Evolutionary conservation across 2,888 invertebrate species (phyloP).

Genomic region (Agriotes lineatus): DNA sequence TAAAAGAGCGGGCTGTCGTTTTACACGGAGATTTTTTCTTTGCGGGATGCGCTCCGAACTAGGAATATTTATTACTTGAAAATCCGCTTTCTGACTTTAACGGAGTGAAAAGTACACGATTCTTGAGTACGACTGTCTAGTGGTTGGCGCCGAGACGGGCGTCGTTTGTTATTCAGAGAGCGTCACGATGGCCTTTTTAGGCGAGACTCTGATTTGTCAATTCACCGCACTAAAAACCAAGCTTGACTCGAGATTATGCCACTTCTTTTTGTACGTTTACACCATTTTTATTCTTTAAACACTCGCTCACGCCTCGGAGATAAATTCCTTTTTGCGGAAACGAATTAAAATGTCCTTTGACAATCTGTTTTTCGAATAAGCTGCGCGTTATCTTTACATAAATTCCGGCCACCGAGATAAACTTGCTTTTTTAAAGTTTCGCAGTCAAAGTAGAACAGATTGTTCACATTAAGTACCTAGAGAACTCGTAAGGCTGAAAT

Average conservation of each 20-base stretch:
- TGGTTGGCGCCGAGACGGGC: constrained; percentile 51
- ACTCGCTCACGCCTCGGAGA: constrained; percentile 47
- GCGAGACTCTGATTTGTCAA: constrained; percentile 56
- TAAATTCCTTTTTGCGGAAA: constrained; percentile 39
- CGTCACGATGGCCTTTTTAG: constrained; percentile 55
- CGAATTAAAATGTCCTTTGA: constrained; percentile 34
- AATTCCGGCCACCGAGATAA: constrained; percentile 6
- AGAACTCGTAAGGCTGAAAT: too few relatives aligned
- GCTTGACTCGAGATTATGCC: constrained; percentile 48
- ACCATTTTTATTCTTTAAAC: constrained; percentile 51
- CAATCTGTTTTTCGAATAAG: constrained; percentile 28
- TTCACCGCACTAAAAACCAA: constrained; percentile 53
- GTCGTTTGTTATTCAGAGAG: constrained; percentile 56
- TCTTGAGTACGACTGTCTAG: constrained; percentile 47
- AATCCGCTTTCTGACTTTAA: constrained; percentile 45
- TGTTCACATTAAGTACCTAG: neutral
- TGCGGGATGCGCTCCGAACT: constrained; percentile 14
- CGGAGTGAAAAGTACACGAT: constrained; percentile 51
- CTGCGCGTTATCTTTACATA: constrained; percentile 19
- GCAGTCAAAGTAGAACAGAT: neutral
- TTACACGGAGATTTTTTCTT: constrained; percentile 9
- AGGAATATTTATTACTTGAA: constrained; percentile 42
- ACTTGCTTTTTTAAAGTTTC: neutral
- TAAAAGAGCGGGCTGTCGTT: constrained; percentile 16
- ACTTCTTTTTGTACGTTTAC: constrained; percentile 53